Base-by-base conservation (phyloP, 2,113 vertebrate species). In the Gopherus flavomarginatus region DNA sequence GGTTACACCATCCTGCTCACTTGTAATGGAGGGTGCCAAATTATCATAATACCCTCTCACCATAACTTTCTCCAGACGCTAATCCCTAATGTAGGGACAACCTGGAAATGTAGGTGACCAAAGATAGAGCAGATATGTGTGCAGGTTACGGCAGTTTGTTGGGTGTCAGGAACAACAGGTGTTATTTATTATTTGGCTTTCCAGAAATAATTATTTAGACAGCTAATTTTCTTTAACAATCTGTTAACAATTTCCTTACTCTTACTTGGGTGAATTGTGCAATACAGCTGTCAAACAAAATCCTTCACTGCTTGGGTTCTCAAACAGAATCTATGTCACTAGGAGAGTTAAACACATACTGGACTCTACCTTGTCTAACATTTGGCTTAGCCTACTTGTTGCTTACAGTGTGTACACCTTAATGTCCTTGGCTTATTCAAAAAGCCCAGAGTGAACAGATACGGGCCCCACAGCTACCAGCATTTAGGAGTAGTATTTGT, bases 191-290 rank as follows among this genome's bases (percentile, higher is more conserved):
- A 83, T 38, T 80, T 83, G n/a, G 52, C 8, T 49, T 91, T 49
- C 81, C 11, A 4, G 77, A 44, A 81, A 26, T 90, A 53, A 83
- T 91, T 90, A 83, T 82, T 84, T 82, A 31, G 65, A 57, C 59
- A 92, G 47, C 56, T 89, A 50, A 87, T 65, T 90, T 93, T 87
- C 38, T 90, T 87, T 72, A 82, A 50, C 78, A 83, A 44, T 81
- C 38, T 50, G 75, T 77, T 78, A 44, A 65, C 47, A 29, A 31
- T 24, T 52, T 75, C 44, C 29, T 91, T 87, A 53, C 53, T 84
- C 81, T 38, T 17, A 65, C 27, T 14, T 89, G 56, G 53, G 24
- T 27, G 65, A 85, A 57, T 49, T 77, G 75, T 53, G 11, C 78
- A 59, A 6, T 11, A 44, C 38, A 89, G 85, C 52, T 89, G 52